phyloP scores from a whole-genome alignment of 2,888 invertebrate genomes.

The Sarcophaga caerulescens region DNA sequence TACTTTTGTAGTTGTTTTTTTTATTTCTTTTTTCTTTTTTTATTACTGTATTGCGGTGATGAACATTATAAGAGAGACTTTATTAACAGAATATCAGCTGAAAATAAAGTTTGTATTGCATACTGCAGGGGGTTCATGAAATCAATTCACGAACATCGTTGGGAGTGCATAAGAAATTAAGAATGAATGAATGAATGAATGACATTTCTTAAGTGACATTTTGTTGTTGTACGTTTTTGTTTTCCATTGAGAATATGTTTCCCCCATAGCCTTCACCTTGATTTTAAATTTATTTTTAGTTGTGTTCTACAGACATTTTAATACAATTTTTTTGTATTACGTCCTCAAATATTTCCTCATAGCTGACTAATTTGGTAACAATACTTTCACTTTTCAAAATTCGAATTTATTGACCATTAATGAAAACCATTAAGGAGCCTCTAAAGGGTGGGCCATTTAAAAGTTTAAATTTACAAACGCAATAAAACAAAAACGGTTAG shows the following conservation, averaged over 20 bases:
- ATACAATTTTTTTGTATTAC: neutral
- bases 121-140: slow-evolving; percentile 19
- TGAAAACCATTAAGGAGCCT: too few species aligned
- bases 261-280: neutral
- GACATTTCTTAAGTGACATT: neutral
- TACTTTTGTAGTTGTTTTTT: neutral
- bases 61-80: slow-evolving; percentile 40
- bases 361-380: too few species aligned
- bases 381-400: too few species aligned
- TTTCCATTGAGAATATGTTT: neutral
- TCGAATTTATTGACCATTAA: too few species aligned
- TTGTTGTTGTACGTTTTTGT: neutral
- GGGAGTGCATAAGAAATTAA: neutral
- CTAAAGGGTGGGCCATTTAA: too few species aligned
- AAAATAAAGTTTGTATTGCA: slow-evolving; percentile 33
- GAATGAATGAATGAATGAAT: neutral
- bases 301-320: neutral
- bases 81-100: slow-evolving; percentile 45
- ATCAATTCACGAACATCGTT: slow-evolving; percentile 19
- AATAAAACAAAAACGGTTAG: too few species aligned
- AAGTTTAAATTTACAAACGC: too few species aligned
- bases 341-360: too few species aligned
- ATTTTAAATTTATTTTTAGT: neutral
- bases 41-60: neutral
- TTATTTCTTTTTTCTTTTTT: neutral